A percentile compares a stretch with the other conserved stretches of the same genome.
Conservation (phyloP, 2,113 vertebrate genomes). For the Aramus guarauna region DNA sequence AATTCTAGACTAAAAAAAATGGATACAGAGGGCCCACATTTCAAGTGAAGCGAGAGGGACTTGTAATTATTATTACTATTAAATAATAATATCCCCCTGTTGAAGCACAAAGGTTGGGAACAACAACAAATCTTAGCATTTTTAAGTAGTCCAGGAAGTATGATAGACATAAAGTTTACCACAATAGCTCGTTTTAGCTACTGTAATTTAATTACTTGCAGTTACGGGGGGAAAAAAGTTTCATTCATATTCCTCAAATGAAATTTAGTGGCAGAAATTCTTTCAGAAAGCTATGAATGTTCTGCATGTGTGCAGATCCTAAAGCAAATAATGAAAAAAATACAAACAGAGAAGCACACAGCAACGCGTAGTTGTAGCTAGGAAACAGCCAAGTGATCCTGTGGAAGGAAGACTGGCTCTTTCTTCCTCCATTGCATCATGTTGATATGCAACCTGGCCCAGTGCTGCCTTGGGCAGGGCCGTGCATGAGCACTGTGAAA, state of each 20-base stretch:
- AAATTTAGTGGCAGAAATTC: neutral
- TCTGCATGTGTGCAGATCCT: neutral
- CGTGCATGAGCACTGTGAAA: accelerated
- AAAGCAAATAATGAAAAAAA: neutral
- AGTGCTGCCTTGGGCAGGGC: neutral
- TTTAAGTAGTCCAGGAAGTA: neutral
- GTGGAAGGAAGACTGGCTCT: neutral
- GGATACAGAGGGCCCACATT: neutral
- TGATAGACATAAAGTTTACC: accelerated
- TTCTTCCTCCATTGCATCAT: neutral
- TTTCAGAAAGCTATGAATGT: neutral
- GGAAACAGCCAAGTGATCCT: neutral
- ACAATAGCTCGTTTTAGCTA: neutral
- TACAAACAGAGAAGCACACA: neutral
- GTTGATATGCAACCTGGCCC: neutral
- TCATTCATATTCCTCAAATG: neutral
- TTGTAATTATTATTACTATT: neutral
- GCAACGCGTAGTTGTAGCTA: neutral
- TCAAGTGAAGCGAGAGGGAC: neutral
- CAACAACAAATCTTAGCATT: neutral
- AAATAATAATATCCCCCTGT: neutral
- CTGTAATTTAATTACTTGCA: neutral
- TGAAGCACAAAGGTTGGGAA: neutral
- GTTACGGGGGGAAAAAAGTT: neutral
- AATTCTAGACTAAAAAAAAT: neutral